phyloP scores from a whole-genome alignment of 2,797 vertebrate genomes.

The Mormyrus proboscirostris region DNA sequence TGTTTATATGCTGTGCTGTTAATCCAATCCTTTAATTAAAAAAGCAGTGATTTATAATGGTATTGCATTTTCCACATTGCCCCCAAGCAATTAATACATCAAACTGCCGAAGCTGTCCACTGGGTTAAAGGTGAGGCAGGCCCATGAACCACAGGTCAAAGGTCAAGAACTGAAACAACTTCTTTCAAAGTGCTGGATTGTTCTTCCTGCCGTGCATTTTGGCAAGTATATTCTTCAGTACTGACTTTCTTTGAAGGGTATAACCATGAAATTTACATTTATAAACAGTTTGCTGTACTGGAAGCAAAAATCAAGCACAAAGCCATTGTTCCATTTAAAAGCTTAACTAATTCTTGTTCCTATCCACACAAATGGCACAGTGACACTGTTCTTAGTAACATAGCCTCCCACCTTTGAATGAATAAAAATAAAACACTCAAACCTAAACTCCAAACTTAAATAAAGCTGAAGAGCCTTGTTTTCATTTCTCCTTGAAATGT shows the following conservation, averaged over 20 bases:
- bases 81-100: background rate
- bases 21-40: background rate
- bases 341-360: background rate
- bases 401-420: background rate
- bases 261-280: background rate
- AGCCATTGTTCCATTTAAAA: background rate
- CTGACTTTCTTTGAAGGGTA: background rate
- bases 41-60: background rate
- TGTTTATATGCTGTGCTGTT: background rate
- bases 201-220: background rate
- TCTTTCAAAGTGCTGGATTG: background rate
- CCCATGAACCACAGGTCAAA: background rate
- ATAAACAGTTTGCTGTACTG: background rate
- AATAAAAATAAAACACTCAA: background rate
- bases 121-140: background rate
- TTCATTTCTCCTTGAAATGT: background rate
- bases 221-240: background rate
- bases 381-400: background rate
- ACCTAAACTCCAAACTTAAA: background rate
- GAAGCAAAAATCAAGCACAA: background rate
- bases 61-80: background rate
- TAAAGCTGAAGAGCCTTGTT: constrained; percentile 44
- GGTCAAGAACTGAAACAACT: background rate
- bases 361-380: background rate
- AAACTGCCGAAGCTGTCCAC: background rate